These are phyloP conservation scores for Parasteatoda lunata DNA, from an alignment of 2,888 invertebrate species.

Conservation along the genomic window DNA sequence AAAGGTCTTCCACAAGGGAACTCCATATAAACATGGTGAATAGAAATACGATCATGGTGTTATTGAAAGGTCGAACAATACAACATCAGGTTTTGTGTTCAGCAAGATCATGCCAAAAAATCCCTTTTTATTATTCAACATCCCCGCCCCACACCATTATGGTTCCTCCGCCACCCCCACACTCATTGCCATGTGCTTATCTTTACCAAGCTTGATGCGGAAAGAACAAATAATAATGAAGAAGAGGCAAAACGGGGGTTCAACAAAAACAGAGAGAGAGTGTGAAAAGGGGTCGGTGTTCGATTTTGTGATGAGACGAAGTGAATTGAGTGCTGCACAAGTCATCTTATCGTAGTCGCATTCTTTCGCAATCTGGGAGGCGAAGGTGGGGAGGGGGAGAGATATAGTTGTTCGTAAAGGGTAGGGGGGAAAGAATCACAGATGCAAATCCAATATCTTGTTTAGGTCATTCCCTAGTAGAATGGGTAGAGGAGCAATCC, in stretches of 20 bases:
- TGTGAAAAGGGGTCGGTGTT: slow-evolving; percentile 33
- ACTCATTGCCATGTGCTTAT: slow-evolving; percentile 49
- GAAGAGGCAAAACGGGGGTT: neutral
- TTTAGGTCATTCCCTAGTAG: slow-evolving; percentile 4
- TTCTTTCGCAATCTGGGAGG: slow-evolving; percentile 48
- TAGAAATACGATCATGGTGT: slow-evolving; percentile 12
- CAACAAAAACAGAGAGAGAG: slow-evolving; percentile 3
- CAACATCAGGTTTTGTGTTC: slow-evolving; percentile 14
- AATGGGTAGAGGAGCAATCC: too few species aligned
- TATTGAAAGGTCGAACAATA: slow-evolving; percentile 59
- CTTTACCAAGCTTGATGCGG: slow-evolving; percentile 6
- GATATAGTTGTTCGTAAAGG: neutral
- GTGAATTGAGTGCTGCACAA: slow-evolving; percentile 19
- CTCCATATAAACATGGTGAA: neutral
- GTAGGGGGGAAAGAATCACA: slow-evolving; percentile 16
- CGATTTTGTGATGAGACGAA: slow-evolving; percentile 65
- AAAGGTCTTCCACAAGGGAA: neutral
- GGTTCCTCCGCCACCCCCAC: neutral
- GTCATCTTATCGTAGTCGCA: slow-evolving; percentile 48
- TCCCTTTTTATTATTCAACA: slow-evolving; percentile 42
- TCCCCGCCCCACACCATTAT: neutral
- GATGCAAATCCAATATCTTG: slow-evolving; percentile 67
- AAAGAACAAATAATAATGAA: slow-evolving; percentile 63
- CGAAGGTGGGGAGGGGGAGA: slow-evolving; percentile 1
- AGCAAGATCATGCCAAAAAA: neutral